Percentiles rank a stretch among this genome's conserved stretches.
phyloP scores from a whole-genome alignment of 2,888 invertebrate genomes.

The Acrocyrtus sp. region DNA sequence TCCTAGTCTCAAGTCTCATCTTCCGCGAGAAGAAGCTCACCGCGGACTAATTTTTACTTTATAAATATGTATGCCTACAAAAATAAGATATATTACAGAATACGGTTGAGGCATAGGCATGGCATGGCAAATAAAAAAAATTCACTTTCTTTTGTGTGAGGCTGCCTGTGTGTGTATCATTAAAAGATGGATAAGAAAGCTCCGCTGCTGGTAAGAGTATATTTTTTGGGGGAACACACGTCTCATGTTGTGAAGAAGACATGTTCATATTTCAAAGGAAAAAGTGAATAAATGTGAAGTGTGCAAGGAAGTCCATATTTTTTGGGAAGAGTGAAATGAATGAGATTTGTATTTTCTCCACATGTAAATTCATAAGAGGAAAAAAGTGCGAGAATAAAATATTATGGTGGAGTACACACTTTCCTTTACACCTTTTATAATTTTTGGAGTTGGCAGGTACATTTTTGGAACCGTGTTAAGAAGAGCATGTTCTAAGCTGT shows the following conservation, averaged over 20 bases:
- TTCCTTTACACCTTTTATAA: background rate
- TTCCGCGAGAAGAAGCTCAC: background rate
- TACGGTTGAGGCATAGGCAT: too few species aligned
- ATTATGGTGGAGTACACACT: too few species aligned
- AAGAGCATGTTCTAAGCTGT: background rate
- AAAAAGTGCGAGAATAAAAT: background rate
- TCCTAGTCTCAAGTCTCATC: constrained; percentile 33
- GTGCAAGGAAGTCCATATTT: constrained; percentile 8
- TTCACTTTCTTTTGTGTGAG: too few species aligned
- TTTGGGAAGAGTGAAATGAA: background rate
- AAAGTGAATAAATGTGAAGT: constrained; percentile 15
- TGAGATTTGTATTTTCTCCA: background rate
- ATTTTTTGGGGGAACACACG: too few species aligned
- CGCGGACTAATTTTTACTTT: background rate
- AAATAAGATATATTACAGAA: background rate
- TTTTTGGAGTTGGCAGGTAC: background rate
- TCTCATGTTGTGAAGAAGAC: background rate
- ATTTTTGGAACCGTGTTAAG: too few species aligned
- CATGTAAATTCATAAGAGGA: background rate
- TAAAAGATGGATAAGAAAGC: background rate
- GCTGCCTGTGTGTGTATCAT: background rate
- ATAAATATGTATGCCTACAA: background rate
- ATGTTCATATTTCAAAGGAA: background rate
- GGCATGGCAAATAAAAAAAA: too few species aligned
- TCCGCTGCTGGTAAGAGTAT: background rate